Base-by-base conservation (phyloP, 2,113 vertebrate species). In the Acanthisitta chloris region DNA sequence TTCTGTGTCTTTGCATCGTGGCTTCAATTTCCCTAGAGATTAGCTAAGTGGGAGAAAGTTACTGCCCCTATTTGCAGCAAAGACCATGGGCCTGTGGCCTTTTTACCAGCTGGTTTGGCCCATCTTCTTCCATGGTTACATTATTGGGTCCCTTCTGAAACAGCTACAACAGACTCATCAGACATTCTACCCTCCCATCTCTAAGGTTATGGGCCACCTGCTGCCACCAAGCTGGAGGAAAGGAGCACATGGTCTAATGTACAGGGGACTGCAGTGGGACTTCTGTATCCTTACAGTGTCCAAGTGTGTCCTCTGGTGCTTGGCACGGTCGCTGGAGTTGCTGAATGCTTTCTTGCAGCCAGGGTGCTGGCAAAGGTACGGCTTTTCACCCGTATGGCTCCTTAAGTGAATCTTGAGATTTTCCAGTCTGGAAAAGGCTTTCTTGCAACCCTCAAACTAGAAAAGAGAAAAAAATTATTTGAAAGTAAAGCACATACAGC, bases 401-500 rank as follows among this genome's bases (percentile, higher is more conserved):
- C 99, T 98, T 90, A 99, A 97, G 88, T 99, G 99, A 97, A 99
- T 99, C 97, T 99, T 99, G 88, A 99, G 98, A 92, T 99, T 99
- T 97, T 99, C 99, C 17, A 99, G 98, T 29, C 99, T 99, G 64
- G 99, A 99, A 97, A 99, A 99, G 33, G 99, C 99, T 97, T 99
- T 99, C 95, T 98, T 98, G 98, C 99, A 99, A 94, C 99, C 98
- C 87, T 99, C 98, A 86, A 99, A 99, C 99, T 99, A 97, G 40
- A 96, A 87, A 95, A 95, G 57, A 91, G 73, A 96, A 77, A 90
- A 21, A 88, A 93, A 92, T 88, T 3, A 94, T 79, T 58, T 86
- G 78, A 66, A 71, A 86, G 64, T 61, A 67, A 85, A 79, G 26
- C 16, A 59, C 29, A 42, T 14, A 62, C 6, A 40, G 45, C 13